A percentile compares a stretch with the other conserved stretches of the same genome.
Conservation (phyloP, 2,888 invertebrate genomes). For the Priocnemis perturbator region DNA sequence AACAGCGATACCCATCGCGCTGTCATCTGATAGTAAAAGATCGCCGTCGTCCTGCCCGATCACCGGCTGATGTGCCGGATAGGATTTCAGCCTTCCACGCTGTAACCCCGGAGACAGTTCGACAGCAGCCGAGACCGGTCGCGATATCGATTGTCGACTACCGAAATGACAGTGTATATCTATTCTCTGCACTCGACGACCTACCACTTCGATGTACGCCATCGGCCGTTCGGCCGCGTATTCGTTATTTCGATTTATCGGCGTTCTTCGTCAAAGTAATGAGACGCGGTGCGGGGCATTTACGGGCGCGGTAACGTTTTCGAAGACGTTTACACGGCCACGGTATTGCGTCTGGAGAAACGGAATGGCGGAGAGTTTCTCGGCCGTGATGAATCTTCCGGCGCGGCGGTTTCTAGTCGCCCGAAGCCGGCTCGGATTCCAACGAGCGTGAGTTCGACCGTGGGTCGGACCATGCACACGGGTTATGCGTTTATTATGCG, state of each 20-base stretch:
- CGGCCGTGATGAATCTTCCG: slow-evolving; percentile 41
- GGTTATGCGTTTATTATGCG: slow-evolving; percentile 55
- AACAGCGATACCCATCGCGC: slow-evolving; percentile 6
- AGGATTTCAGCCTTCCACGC: slow-evolving; percentile 25
- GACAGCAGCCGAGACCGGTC: too few species aligned
- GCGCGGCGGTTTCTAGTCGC: slow-evolving; percentile 33
- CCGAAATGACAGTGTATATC: too few species aligned
- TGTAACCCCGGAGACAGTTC: too few species aligned
- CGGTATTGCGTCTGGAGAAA: background rate
- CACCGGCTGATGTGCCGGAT: slow-evolving; percentile 41
- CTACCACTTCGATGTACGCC: too few species aligned
- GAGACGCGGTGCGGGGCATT: background rate
- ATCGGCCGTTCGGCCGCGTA: too few species aligned
- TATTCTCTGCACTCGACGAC: too few species aligned
- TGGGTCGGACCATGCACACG: slow-evolving; percentile 29
- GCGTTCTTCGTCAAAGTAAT: background rate
- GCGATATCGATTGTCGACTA: too few species aligned
- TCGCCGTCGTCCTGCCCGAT: slow-evolving; percentile 40
- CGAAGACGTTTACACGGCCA: too few species aligned
- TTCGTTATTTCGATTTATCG: too few species aligned
- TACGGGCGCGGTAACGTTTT: background rate
- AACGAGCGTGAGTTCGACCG: background rate
- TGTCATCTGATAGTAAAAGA: slow-evolving; percentile 25
- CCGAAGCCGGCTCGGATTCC: slow-evolving; percentile 45
- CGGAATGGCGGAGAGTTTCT: background rate